Evolutionary conservation across 2,888 invertebrate species (phyloP), one percentile per base, ranked within the genome.

Genomic region (Pristionchus fissidentatus): DNA sequence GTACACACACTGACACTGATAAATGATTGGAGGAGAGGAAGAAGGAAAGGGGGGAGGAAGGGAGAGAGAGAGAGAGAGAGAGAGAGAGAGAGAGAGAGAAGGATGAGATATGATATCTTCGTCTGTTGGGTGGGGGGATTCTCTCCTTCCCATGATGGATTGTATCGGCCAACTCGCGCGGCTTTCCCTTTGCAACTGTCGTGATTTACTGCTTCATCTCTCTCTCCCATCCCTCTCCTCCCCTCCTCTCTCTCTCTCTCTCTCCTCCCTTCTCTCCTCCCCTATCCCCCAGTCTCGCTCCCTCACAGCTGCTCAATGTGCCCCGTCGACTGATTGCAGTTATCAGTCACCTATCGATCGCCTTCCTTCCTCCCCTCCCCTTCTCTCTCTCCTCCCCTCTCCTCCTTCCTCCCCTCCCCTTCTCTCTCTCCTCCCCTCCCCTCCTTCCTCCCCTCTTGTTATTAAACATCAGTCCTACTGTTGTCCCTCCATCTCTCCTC

Each of bases 41-140:
- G 41, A 73, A 38, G 77, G 49, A 77, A 46, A 70, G 70, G 52
- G 70, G 32, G 38, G 22, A 38, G 29, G 10, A 46, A 49, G 38
- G 46, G 38, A 70, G 66, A 52, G 82, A 43, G 70, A 66, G 81
- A 52, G 35, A 41, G 52, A 62, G 77, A 15, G 32, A 49, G 26
- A 75, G 57, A 38, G 52, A 57, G 60, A 29, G 60, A 49, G 57
- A 49, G n/a, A 46, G 62, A 49, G 22, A 49, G 62, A 43, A 82
- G 49, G 38, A 84, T 78, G 78, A 81, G 46, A 62, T 32, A 81
- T 32, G 73, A 77, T 55, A 81, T 43, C n/a, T 32, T 26, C n/a
- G 26, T 15, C 13, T 13, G 62, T 15, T 8, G 26, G 10, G 62
- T n/a, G 73, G 32, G 15, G n/a, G 2, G 26, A 57, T 10, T 13